phyloP scores from a whole-genome alignment of 2,113 vertebrate genomes.

The Merops nubicus region DNA sequence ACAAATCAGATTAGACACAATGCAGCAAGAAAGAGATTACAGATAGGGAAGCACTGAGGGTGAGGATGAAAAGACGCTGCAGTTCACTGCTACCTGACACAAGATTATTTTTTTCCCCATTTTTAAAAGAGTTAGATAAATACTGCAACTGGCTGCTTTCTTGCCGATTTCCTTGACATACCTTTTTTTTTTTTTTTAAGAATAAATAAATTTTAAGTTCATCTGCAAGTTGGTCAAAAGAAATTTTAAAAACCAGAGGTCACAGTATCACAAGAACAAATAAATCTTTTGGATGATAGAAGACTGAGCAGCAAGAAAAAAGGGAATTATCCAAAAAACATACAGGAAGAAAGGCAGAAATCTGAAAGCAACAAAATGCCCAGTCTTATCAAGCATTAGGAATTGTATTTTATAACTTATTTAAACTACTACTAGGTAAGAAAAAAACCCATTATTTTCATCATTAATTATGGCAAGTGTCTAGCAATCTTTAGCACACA shows the following conservation, averaged over 20 bases:
- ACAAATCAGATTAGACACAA: neutral
- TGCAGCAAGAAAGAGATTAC: neutral
- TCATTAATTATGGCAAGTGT: neutral
- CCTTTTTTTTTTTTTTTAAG: too few relatives aligned
- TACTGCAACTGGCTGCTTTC: neutral
- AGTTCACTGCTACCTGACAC: neutral
- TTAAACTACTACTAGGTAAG: neutral
- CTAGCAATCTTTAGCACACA: neutral
- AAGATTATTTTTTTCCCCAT: neutral
- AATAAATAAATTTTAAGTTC: too few relatives aligned
- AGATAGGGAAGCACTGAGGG: neutral
- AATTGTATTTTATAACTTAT: neutral
- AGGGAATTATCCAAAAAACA: neutral
- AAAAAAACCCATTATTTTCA: neutral
- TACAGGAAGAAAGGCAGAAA: neutral
- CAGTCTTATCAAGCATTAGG: neutral
- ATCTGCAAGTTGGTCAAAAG: neutral
- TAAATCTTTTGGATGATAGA: neutral
- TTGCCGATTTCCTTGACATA: neutral
- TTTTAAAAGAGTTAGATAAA: neutral
- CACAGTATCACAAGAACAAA: neutral
- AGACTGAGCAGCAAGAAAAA: neutral
- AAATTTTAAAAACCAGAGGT: neutral
- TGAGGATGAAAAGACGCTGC: neutral
- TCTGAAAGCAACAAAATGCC: neutral